phyloP scores from a whole-genome alignment of 1,140 invertebrate genomes.

The Helicoverpa zea region DNA sequence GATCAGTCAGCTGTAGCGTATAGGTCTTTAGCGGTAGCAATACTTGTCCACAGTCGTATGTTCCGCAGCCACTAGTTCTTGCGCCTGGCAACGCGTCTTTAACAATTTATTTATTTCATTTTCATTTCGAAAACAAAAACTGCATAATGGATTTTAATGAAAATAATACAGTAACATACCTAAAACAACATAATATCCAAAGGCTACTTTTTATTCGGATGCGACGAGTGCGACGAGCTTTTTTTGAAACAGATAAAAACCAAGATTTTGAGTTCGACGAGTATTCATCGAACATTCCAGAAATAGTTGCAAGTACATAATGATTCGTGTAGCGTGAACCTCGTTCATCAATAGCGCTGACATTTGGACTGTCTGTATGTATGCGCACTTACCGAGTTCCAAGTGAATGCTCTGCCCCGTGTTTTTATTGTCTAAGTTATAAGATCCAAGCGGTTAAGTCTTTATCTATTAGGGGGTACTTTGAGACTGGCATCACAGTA shows the following conservation, averaged over 20 bases:
- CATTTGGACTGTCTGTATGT: conserved; percentile 25
- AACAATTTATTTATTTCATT: too few relatives aligned
- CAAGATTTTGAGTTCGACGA: too few relatives aligned
- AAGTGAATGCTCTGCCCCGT: conserved; percentile 39
- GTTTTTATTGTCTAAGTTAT: conserved; percentile 11
- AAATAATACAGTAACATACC: too few relatives aligned
- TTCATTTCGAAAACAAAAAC: too few relatives aligned
- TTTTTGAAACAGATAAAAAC: too few relatives aligned
- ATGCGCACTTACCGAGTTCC: background rate
- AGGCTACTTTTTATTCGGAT: too few relatives aligned
- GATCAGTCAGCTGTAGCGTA: too few relatives aligned
- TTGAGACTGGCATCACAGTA: too few relatives aligned
- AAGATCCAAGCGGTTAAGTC: conserved; percentile 8
- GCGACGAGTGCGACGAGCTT: too few relatives aligned
- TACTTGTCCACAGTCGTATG: background rate
- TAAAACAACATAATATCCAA: too few relatives aligned
- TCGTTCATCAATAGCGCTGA: conserved; percentile 21
- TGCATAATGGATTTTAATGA: too few relatives aligned
- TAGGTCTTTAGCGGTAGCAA: background rate
- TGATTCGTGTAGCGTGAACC: background rate
- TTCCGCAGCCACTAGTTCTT: background rate
- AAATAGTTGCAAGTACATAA: background rate
- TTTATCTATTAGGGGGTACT: background rate
- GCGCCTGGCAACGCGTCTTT: too few relatives aligned
- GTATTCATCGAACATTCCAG: background rate